Base-by-base conservation (phyloP, 2,888 invertebrate genomes). In the Hypsopygia costalis region DNA sequence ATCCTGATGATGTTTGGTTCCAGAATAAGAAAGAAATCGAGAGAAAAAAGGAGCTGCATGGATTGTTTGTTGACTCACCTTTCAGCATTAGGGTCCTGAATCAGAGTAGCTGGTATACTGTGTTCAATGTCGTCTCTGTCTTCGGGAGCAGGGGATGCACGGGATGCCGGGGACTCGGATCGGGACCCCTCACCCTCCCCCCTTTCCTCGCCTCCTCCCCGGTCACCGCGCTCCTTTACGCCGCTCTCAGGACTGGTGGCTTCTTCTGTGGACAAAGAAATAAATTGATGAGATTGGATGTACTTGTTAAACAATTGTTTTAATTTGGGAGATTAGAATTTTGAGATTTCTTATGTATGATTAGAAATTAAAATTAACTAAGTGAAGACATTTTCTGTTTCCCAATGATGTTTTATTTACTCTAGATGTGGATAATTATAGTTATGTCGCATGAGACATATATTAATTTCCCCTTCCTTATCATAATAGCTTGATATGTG, bases 221-320 rank as follows among this genome's bases (percentile, higher is more conserved):
- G 81, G 52, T 88, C 89, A 6, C 69, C 60, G 21, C 75, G 78
- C 60, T 90, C 88, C 70, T 90, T 90, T 75, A 90, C 91, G 71
- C 90, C 91, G 81, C 90, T 86, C 47, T 87, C 91, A 58, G 91
- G 90, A 58, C 90, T 91, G 47, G 90, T 91, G 52, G 90, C 89
- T 70, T 91, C 91, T 66, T 91, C 91, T 89, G 87, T 54, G 58
- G 65, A 76, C 81, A 83, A 83, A 36, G 47, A 56, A 25, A 58
- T 42, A 10, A 22, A 1, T 3, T 22, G 5, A 6, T 55, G 46
- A 52, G 40, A 12, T n/a, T 21, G n/a, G 27, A 36, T n/a, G n/a
- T n/a, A n/a, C n/a, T n/a, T n/a, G n/a, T n/a, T n/a, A n/a, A n/a
- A n/a, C n/a, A n/a, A n/a, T n/a, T n/a, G n/a, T n/a, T n/a, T n/a